Percentiles rank a stretch among this genome's conserved stretches.
Evolutionary conservation across 1,140 invertebrate genomes (phyloP).

Genomic region (Heliothis virescens): DNA sequence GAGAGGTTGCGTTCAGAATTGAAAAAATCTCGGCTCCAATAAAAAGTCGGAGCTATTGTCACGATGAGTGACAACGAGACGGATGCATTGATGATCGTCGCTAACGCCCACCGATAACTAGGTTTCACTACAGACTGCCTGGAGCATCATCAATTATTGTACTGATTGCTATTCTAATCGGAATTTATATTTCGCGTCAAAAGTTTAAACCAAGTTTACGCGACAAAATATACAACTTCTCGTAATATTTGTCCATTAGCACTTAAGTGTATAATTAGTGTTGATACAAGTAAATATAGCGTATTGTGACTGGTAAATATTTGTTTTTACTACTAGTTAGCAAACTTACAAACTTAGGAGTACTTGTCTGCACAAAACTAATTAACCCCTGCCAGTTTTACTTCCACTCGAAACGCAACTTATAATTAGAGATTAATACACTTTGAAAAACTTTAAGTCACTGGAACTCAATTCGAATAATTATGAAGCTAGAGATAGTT

Average conservation of each 20-base stretch:
- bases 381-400: background rate
- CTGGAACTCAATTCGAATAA: background rate
- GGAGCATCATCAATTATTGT: too few relatives aligned
- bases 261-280: constrained; percentile 12
- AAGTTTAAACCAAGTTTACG: background rate
- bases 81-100: background rate
- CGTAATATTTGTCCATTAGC: constrained; percentile 41
- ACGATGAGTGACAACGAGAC: constrained; percentile 22
- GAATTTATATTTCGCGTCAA: background rate
- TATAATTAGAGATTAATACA: constrained; percentile 14
- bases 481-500: background rate
- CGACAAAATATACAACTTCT: background rate
- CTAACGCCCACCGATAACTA: background rate
- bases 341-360: background rate
- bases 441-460: background rate
- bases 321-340: constrained; percentile 28
- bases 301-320: constrained; percentile 32
- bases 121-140: background rate
- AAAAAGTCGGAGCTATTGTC: constrained; percentile 35
- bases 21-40: constrained; percentile 19
- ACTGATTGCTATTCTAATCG: too few relatives aligned
- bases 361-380: background rate
- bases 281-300: constrained; percentile 36
- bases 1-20: constrained; percentile 23
- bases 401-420: background rate